Base-by-base conservation (phyloP, 2,888 invertebrate genomes). In the Eueremaeus valkanovi region DNA sequence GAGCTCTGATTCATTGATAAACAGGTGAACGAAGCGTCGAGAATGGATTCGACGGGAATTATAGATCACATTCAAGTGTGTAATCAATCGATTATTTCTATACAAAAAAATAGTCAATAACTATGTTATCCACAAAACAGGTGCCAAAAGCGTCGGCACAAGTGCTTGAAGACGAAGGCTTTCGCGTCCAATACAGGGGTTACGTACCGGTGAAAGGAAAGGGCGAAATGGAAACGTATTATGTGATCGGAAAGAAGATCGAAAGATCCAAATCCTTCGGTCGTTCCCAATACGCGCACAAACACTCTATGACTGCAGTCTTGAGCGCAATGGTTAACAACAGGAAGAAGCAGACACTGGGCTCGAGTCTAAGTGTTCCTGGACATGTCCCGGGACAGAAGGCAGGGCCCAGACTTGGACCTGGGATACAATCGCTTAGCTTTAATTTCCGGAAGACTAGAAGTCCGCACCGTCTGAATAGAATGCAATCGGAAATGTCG, bases 181-280 rank as follows among this genome's bases (percentile, higher is more conserved):
- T 90, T 83, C 87, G 88, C 78, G 85, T 91, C 51, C 88, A 90
- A 80, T 86, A 88, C 80, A 88, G 96, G n/a, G 96, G 96, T 0
- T 85, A 89, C 75, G 90, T 96, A 75, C 90, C 90, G 77, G 95
- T 96, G 36, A 96, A 96, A 83, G 96, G 96, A 77, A 96, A 96
- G 84, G 96, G 96, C 0, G 89, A 90, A 79, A 95, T 96, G 95
- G 91, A 93, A 83, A 96, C 95, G n/a, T 95, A 90, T 85, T 95
- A 92, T 85, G 92, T 96, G 73, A 84, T 88, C 72, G 90, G 90
- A 24, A 77, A 79, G 86, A 78, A 79, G 21, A 78, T 79, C 3
- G 77, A 77, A 29, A 68, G 79, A 16, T 73, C 74, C 40, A 74
- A 75, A 76, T 79, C 79, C 2, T 75, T 79, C 40, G 78, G 78